Percentiles rank a stretch among this genome's conserved stretches.
These are phyloP conservation scores for Psilanteris sp. DNA, from an alignment of 1,140 invertebrate genomes.

Conservation along the genomic window DNA sequence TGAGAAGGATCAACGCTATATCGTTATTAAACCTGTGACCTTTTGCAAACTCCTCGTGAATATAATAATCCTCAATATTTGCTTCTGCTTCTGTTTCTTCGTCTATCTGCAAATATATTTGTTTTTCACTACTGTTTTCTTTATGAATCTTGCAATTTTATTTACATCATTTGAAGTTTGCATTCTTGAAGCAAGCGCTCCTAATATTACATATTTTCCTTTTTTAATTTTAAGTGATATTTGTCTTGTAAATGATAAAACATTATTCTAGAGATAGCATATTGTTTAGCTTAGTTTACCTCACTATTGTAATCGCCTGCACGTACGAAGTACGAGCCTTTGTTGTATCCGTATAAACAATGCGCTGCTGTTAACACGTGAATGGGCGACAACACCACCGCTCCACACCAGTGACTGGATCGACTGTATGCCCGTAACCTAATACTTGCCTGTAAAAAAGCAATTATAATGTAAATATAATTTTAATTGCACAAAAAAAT, in stretches of 20 bases:
- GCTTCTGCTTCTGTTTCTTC: slow-evolving; percentile 85
- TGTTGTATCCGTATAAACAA: slow-evolving; percentile 85
- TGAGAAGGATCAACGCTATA: slow-evolving; percentile 86
- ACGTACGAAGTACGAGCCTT: slow-evolving; percentile 84
- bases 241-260: too few species aligned
- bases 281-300: slow-evolving; percentile 72
- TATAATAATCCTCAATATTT: slow-evolving; percentile 84
- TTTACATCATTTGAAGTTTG: too few species aligned
- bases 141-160: too few species aligned
- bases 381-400: slow-evolving; percentile 84
- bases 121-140: too few species aligned
- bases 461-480: too few species aligned
- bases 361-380: slow-evolving; percentile 90
- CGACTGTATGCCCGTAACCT: slow-evolving; percentile 81
- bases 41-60: slow-evolving; percentile 84
- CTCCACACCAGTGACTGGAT: slow-evolving; percentile 88
- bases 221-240: too few species aligned
- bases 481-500: too few species aligned
- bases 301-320: slow-evolving; percentile 87
- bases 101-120: slow-evolving; percentile 70
- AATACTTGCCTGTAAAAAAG: slow-evolving; percentile 83
- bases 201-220: too few species aligned
- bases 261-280: too few species aligned
- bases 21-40: slow-evolving; percentile 86
- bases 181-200: too few species aligned